Evolutionary conservation across 2,797 vertebrate genomes (phyloP), one percentile per base, ranked within the genome.

Genomic region (Pangasius larnaudii): DNA sequence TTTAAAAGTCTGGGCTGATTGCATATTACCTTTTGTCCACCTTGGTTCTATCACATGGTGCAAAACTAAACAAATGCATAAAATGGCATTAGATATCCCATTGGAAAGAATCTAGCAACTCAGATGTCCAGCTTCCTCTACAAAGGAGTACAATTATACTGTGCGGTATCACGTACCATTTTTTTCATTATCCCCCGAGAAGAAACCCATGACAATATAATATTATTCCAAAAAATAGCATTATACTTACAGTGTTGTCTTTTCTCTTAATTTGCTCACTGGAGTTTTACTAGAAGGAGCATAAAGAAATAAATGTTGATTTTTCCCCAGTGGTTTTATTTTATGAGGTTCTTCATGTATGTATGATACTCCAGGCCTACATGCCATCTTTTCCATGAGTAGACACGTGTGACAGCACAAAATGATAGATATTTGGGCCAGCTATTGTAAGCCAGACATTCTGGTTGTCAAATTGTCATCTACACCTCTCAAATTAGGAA

Each of bases 1-100:
- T 71, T 84, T 87, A 86, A 89, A 80, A 87, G 75, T 71, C 71
- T 82, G 42, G 69, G 46, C 86, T 86, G 87, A 87, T 90, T 85
- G 88, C 77, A 49, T 85, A 86, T 78, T 58, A 87, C 84, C 56
- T 85, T 86, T 90, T 87, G 88, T 77, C 79, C 56, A 56, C 39
- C 19, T 91, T 88, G 75, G 82, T 90, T 87, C 81, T 80, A 46
- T 90, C 85, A 81, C 49, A 85, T 82, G 24, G 75, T 85, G 33
- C 49, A 49, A 87, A 82, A 85, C 30, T n/a, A 67, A 59, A 71
- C 67, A 75, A 77, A 72, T 78, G 63, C 42, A 78, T 69, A 77
- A 85, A 89, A 85, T 72, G n/a, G 11, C 58, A 74, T 84, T 75
- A 83, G 84, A 87, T 75, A 86, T 69, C 56, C 59, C 46, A 82